Base-by-base conservation (phyloP, 92 coral and sea anemone species). In the Zoanthus solanderi region DNA sequence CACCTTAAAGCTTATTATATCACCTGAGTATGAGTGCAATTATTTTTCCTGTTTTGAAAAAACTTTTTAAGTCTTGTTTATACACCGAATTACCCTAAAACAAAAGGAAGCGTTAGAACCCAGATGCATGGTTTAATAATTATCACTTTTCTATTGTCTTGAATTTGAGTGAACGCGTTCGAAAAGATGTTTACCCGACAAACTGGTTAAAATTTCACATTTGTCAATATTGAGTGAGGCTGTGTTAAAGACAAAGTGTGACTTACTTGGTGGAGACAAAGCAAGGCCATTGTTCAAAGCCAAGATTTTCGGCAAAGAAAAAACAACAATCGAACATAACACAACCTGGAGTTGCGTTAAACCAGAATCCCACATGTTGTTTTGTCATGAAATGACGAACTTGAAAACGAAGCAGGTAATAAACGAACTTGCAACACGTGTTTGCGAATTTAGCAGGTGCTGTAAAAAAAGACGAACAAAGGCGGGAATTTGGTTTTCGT, bases 201-300 rank as follows among this genome's bases (percentile, higher is more conserved):
- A 63, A 9, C 30, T 16, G 69, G 23, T 23, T n/a, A 32, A 13
- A 11, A 2, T 18, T 2, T 6, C 16, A 12, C 29, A 13, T 11
- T 30, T 29, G 10, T 23, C 47, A 69, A 72, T 46, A 72, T n/a
- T 29, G 17, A 23, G 10, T 74, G 47, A 75, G 8, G 15, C 37
- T 47, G 47, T n/a, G 16, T 32, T 9, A 16, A 79, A 60, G 54
- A 79, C 18, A 9, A 32, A 79, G 52, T 12, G 15, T 28, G 16
- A 72, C 93, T 75, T 87, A 90, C 93, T 93, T 53, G 96, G 96
- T 28, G 96, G 96, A 15, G 94, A 91, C 11, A 93, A 31, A 18
- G 94, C 96, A 46, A 89, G 85, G 9, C 96, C 96, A 78, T 93
- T 90, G 71, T 91, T 91, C 53, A 91, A 86, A 56, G 84, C 72